A percentile compares a stretch with the other conserved stretches of the same genome.
phyloP scores from a whole-genome alignment of 2,888 invertebrate species.

The Mycalesis mineus region DNA sequence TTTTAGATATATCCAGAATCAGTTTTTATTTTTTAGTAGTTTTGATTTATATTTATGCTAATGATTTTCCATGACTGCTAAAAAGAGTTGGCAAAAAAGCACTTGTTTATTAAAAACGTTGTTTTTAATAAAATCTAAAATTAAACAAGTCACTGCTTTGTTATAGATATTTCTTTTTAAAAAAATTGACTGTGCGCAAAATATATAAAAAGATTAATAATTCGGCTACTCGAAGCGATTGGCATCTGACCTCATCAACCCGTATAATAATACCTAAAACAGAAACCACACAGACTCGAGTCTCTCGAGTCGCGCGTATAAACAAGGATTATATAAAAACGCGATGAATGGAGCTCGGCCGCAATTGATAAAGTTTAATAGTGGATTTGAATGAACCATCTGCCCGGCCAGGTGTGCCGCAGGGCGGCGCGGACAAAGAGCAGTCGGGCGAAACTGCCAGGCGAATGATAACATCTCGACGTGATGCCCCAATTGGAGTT shows the following conservation, averaged over 20 bases:
- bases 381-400: constrained; percentile 64
- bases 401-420: constrained; percentile 60
- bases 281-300: neutral
- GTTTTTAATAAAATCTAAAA: no score
- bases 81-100: no score
- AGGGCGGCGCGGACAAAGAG: constrained; percentile 48
- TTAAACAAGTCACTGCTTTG: no score
- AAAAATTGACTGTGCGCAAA: no score
- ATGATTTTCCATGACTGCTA: no score
- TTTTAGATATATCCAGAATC: no score
- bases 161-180: no score
- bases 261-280: neutral
- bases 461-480: constrained; percentile 35
- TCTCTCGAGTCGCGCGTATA: constrained; percentile 14
- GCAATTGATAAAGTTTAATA: constrained; percentile 69
- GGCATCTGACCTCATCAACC: neutral
- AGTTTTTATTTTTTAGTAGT: no score
- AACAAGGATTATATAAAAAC: constrained; percentile 39
- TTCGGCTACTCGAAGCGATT: neutral
- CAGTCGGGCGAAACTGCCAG: constrained; percentile 33
- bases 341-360: constrained; percentile 56
- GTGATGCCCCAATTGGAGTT: constrained; percentile 26
- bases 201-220: no score
- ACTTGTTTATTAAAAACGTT: no score
- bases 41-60: no score